These are phyloP conservation scores for Pelecanus crispus DNA, from an alignment of 2,113 vertebrate species.

Conservation along the genomic window DNA sequence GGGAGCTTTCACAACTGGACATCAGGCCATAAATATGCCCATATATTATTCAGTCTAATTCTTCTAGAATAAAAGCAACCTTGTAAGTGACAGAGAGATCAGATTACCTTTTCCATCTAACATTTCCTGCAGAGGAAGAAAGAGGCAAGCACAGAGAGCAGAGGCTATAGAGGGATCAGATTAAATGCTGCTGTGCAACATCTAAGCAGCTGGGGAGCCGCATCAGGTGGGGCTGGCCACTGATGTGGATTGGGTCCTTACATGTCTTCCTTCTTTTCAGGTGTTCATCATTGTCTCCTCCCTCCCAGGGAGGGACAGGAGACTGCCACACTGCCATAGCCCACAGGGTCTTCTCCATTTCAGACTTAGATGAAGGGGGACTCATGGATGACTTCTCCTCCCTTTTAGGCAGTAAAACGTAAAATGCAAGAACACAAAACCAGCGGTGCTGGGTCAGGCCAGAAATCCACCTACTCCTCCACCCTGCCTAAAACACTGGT, in stretches of 20 bases:
- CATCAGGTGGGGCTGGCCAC: not conserved
- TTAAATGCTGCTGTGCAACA: not conserved
- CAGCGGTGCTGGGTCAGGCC: not conserved
- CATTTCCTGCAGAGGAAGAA: not conserved
- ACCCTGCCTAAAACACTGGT: not conserved
- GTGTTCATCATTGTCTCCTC: too few species aligned
- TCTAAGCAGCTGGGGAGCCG: not conserved
- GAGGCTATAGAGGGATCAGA: not conserved
- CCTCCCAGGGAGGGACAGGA: not conserved
- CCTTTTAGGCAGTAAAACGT: not conserved
- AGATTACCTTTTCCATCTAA: not conserved
- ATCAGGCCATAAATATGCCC: not conserved
- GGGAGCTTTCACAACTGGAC: not conserved
- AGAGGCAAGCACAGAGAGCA: not conserved
- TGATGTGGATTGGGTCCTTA: too few species aligned
- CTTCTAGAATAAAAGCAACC: not conserved
- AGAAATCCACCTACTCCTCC: not conserved
- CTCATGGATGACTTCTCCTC: not conserved
- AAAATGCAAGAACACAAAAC: not conserved
- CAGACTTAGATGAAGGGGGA: not conserved
- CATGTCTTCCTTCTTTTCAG: too few species aligned
- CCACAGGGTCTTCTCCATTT: not conserved
- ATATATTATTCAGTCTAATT: not conserved
- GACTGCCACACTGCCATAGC: not conserved
- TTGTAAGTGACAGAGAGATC: not conserved